A percentile compares a stretch with the other conserved stretches of the same genome.
These are phyloP conservation scores for Nasua narica DNA, from an alignment of 2,797 vertebrate genomes.

Conservation along the genomic window DNA sequence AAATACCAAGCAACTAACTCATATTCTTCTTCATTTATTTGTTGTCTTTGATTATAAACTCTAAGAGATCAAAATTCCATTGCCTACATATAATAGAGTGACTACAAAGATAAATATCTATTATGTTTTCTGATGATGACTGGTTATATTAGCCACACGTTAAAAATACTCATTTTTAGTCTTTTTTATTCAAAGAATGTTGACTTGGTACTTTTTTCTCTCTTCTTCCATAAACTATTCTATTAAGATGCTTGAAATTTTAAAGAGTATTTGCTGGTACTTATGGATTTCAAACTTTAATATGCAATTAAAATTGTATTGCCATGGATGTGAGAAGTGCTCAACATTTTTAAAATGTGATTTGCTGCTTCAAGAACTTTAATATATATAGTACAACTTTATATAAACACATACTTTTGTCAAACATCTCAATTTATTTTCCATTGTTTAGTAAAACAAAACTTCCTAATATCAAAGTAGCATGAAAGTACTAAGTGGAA, in stretches of 20 bases:
- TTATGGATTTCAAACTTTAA: background rate
- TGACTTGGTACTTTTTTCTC: background rate
- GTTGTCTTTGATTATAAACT: background rate
- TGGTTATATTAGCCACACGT: background rate
- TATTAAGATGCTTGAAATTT: background rate
- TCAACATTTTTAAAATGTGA: conserved; percentile 2
- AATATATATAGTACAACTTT: background rate
- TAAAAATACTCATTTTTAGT: background rate
- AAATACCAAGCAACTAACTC: background rate
- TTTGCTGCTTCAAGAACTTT: background rate
- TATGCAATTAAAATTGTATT: background rate
- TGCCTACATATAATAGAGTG: background rate
- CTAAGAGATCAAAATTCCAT: background rate
- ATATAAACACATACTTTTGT: background rate
- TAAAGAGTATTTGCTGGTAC: background rate
- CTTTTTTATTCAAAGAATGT: background rate
- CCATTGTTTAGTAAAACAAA: conserved; percentile 10
- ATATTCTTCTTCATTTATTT: background rate
- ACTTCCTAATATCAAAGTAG: background rate
- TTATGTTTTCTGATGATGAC: background rate
- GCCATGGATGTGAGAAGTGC: background rate
- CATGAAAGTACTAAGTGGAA: conserved; percentile 13
- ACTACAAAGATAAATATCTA: background rate
- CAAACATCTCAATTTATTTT: background rate
- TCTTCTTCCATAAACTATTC: background rate